Conservation (phyloP, 30 jellyfish, hydroid and myxozoan species). For the Aurelia coerulea region DNA sequence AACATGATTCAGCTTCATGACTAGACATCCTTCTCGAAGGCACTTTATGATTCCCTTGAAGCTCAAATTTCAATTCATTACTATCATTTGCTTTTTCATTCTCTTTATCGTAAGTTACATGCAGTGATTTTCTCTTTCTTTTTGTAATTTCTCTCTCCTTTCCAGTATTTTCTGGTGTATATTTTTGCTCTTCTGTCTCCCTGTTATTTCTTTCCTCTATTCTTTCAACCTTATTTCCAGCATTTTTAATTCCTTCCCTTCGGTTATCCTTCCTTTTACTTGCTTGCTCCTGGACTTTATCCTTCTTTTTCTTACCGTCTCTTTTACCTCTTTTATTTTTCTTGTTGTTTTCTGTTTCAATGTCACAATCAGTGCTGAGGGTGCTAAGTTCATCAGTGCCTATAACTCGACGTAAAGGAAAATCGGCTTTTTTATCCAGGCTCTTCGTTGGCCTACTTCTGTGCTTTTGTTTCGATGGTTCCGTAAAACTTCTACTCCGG, state of each 20-base stretch:
- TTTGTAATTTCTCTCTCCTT: neutral
- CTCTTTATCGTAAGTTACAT: too few relatives aligned
- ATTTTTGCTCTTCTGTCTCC: too few relatives aligned
- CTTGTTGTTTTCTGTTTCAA: neutral
- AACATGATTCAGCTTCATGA: too few relatives aligned
- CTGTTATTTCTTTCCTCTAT: too few relatives aligned
- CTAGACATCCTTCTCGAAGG: too few relatives aligned
- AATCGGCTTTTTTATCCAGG: slow-evolving; percentile 14
- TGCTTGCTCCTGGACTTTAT: too few relatives aligned
- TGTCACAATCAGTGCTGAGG: neutral
- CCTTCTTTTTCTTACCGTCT: neutral
- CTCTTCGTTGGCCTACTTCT: slow-evolving; percentile 11
- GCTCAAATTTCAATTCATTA: too few relatives aligned
- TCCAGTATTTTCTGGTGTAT: neutral
- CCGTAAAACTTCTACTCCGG: slow-evolving; percentile 59
- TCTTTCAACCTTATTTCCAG: too few relatives aligned
- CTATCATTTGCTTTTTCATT: too few relatives aligned
- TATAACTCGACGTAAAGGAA: slow-evolving; percentile 58
- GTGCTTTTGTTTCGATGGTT: slow-evolving; percentile 37
- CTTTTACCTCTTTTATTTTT: neutral
- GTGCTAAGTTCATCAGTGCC: slow-evolving; percentile 55
- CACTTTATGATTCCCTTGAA: too few relatives aligned
- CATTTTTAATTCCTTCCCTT: too few relatives aligned
- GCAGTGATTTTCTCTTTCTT: neutral
- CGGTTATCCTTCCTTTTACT: too few relatives aligned